phyloP scores from a whole-genome alignment of 2,888 invertebrate species.

The Euphydryas editha region DNA sequence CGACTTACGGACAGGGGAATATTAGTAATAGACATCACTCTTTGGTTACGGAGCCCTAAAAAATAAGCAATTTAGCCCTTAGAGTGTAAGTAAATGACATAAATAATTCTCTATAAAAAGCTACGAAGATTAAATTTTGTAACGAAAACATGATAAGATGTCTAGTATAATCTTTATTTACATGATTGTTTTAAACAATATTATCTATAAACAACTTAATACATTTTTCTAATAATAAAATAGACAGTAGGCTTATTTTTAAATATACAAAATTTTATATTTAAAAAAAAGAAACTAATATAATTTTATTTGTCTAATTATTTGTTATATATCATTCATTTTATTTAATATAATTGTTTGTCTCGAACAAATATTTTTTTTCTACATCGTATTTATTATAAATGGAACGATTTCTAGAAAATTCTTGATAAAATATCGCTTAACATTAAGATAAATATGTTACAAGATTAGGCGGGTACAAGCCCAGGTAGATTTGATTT shows the following conservation, averaged over 20 bases:
- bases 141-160: background rate
- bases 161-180: background rate
- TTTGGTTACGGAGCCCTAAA: background rate
- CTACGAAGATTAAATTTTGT: background rate
- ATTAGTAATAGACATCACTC: background rate
- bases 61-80: constrained; percentile 1
- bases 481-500: constrained; percentile 23
- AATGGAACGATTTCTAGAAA: background rate
- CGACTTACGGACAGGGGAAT: too few species aligned
- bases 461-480: constrained; percentile 17
- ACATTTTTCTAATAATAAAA: background rate
- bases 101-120: constrained; percentile 10
- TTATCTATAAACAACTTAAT: background rate
- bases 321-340: background rate
- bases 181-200: too few species aligned
- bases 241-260: background rate
- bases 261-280: too few species aligned
- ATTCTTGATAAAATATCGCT: constrained; percentile 14
- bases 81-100: constrained; percentile 13
- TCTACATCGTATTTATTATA: background rate
- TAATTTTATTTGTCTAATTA: background rate
- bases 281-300: background rate
- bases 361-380: background rate
- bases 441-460: constrained; percentile 19
- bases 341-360: background rate